Base-by-base conservation (phyloP, 2,113 vertebrate genomes). In the Centropus unirufus region DNA sequence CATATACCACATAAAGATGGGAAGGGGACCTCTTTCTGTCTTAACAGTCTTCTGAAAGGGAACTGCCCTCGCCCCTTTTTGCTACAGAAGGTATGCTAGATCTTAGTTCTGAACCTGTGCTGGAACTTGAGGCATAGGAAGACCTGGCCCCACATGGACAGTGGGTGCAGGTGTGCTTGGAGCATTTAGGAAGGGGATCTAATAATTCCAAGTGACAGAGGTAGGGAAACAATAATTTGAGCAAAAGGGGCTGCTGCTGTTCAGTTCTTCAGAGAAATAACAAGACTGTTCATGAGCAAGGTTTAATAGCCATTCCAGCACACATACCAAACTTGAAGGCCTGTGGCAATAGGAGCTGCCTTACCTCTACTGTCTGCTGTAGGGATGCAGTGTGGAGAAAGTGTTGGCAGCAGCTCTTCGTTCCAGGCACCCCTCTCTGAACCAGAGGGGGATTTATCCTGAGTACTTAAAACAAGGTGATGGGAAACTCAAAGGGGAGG, bases 261-360 rank as follows among this genome's bases (percentile, higher is more conserved):
- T 95, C 52, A 55, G 52, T 30, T 72, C 51, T 39, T 57, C 2
- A 76, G 42, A 36, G 44, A 32, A 30, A n/a, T 9, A 69, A 39
- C 30, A n/a, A 44, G 80, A 72, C 82, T 67, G 64, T 79, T 90
- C 36, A 19, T 51, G 36, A 90, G 73, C 27, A 62, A 83, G 72
- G 62, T 86, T 93, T 77, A 82, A 92, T 90, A 92, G 91, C 95
- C 92, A 94, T 93, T 91, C 77, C 83, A 92, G 85, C 73, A 47
- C 17, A n/a, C 54, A 54, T 90, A 91, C 73, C 93, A 90, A 95
- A 95, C 79, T 40, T 52, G 51, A 72, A 95, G 84, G 70, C 78
- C 84, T 6, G 19, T 81, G 83, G 93, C 94, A 92, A 61, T 75
- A 87, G 80, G 75, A 93, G 69, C 90, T 93, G 94, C 91, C 66